phyloP scores from a whole-genome alignment of 1,140 invertebrate species.

The Bursaphelenchus mucronatus region DNA sequence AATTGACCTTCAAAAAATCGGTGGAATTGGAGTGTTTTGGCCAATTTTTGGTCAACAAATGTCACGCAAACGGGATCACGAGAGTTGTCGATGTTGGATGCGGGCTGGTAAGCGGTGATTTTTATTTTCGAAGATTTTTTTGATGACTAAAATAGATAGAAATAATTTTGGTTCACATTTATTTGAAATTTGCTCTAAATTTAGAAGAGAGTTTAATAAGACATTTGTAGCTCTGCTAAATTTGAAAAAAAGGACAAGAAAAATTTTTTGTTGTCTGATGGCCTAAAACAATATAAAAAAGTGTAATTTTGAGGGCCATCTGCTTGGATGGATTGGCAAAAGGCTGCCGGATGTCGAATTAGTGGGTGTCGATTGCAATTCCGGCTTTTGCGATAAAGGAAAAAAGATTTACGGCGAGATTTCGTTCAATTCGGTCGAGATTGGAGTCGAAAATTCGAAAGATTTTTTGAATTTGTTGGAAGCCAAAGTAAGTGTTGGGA shows the following conservation, averaged over 20 bases:
- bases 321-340: constrained; percentile 19
- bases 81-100: constrained; percentile 28
- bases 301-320: constrained; percentile 20
- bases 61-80: constrained; percentile 1
- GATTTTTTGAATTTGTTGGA: constrained; percentile 1
- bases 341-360: constrained; percentile 11
- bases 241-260: too few relatives aligned
- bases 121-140: not conserved
- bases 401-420: constrained; percentile 1
- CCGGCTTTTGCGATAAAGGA: constrained; percentile 19
- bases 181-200: too few relatives aligned
- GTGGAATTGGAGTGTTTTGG: too few relatives aligned
- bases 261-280: too few relatives aligned
- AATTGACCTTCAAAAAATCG: too few relatives aligned
- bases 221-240: too few relatives aligned
- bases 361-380: constrained; percentile 19
- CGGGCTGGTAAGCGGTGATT: constrained; percentile 16
- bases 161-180: too few relatives aligned
- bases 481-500: not conserved
- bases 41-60: constrained; percentile 2
- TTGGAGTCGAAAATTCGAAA: not conserved
- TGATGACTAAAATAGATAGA: too few relatives aligned
- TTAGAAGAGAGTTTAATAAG: too few relatives aligned
- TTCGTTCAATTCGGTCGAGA: constrained; percentile 7
- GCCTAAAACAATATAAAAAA: not conserved